phyloP scores from a whole-genome alignment of 2,888 invertebrate species.

The Leptopterna dolabrata region DNA sequence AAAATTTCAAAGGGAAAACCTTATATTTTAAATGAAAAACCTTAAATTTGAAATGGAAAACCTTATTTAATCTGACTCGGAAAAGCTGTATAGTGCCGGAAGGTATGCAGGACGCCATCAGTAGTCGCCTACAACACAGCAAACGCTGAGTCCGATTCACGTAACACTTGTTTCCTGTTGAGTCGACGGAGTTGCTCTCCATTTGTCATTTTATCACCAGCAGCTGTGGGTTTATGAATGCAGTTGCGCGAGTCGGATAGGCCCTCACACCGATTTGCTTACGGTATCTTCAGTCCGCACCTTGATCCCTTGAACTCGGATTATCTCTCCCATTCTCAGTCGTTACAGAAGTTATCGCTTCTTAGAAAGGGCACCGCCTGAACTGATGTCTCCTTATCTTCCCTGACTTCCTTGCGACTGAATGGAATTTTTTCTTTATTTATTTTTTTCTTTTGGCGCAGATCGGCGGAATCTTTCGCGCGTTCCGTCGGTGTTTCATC shows the following conservation, averaged over 20 bases:
- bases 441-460: not conserved
- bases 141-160: no score
- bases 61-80: no score
- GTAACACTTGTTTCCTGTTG: no score
- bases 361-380: not conserved
- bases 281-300: not conserved
- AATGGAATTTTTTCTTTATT: constrained; percentile 14
- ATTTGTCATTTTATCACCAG: not conserved
- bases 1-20: no score
- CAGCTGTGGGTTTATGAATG: not conserved
- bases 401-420: constrained; percentile 10
- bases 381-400: not conserved
- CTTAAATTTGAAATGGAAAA: no score
- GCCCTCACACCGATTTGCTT: not conserved
- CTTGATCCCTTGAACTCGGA: constrained; percentile 43
- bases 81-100: no score
- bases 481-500: not conserved
- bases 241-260: not conserved
- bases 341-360: constrained; percentile 16
- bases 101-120: no score
- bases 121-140: no score
- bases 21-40: no score
- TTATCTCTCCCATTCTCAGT: constrained; percentile 34
- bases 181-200: no score
- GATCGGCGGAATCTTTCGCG: not conserved